phyloP scores from a whole-genome alignment of 2,888 invertebrate genomes.

The Chloromyia formosa region DNA sequence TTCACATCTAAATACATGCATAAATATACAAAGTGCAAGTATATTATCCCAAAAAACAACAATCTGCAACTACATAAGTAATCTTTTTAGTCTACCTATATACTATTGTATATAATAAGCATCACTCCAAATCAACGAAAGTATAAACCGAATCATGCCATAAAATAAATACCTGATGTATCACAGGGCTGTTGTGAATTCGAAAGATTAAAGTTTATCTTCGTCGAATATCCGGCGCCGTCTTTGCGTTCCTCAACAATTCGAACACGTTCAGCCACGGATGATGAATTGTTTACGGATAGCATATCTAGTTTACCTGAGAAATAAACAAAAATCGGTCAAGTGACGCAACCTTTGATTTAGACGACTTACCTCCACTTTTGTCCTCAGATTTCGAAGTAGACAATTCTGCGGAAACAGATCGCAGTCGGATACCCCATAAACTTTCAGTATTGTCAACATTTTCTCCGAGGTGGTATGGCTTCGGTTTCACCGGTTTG shows the following conservation, averaged over 20 bases:
- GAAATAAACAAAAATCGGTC: neutral
- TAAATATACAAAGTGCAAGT: too few species aligned
- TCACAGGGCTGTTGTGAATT: conserved; percentile 56
- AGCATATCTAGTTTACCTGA: conserved; percentile 48
- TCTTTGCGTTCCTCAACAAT: conserved; percentile 63
- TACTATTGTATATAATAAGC: too few species aligned
- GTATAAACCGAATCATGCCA: too few species aligned
- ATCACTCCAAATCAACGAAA: too few species aligned
- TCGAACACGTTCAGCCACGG: conserved; percentile 66
- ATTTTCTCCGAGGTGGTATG: conserved; percentile 77
- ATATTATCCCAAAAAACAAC: conserved; percentile 43
- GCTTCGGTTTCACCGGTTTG: conserved; percentile 77
- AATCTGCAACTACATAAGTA: conserved; percentile 14
- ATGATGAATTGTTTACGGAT: conserved; percentile 52
- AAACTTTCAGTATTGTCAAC: conserved; percentile 64
- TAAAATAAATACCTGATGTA: conserved; percentile 58
- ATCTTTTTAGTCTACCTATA: too few species aligned
- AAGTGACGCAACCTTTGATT: neutral
- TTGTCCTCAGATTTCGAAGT: conserved; percentile 45
- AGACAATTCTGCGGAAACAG: conserved; percentile 55
- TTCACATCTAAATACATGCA: too few species aligned
- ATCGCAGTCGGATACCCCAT: conserved; percentile 67
- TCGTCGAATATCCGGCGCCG: conserved; percentile 67
- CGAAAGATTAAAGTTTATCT: conserved; percentile 66
- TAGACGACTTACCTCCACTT: neutral